A percentile compares a stretch with the other conserved stretches of the same genome.
Conservation (phyloP, 2,888 invertebrate genomes). For the Chouioia cunea region DNA sequence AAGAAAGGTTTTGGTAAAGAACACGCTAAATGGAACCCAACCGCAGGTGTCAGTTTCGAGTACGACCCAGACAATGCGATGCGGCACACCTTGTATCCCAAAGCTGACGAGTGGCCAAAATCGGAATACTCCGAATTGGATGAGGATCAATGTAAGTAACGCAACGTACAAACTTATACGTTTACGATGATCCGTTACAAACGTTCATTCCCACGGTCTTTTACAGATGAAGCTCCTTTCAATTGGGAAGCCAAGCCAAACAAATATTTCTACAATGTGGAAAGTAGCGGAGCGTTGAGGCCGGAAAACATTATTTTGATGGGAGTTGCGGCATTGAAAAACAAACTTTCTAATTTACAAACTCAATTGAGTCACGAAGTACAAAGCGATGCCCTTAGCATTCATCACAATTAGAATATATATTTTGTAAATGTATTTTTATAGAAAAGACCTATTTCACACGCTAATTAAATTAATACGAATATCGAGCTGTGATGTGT, state of each 20-base stretch:
- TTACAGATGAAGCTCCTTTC: conserved; percentile 88
- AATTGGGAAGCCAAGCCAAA: conserved; percentile 96
- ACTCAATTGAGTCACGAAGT: conserved; percentile 91
- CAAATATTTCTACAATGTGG: conserved; percentile 97
- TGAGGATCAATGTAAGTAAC: conserved; percentile 84
- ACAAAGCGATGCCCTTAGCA: conserved; percentile 85
- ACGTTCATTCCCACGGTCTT: conserved; percentile 9
- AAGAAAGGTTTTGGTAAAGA: conserved; percentile 98
- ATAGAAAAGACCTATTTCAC: no score
- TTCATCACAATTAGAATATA: conserved; percentile 68
- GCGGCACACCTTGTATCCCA: conserved; percentile 94
- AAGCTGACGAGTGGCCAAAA: conserved; percentile 99
- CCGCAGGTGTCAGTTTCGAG: conserved; percentile 97
- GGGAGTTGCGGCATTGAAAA: conserved; percentile 93
- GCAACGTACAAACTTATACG: not conserved
- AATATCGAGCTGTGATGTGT: no score
- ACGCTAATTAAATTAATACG: no score
- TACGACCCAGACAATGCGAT: conserved; percentile 99
- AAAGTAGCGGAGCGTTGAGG: conserved; percentile 92
- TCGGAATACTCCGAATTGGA: conserved; percentile 96
- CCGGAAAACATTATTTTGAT: conserved; percentile 97
- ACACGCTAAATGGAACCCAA: conserved; percentile 99
- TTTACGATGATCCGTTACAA: not conserved
- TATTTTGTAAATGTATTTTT: conserved; percentile 24
- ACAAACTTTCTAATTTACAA: conserved; percentile 95